These are phyloP conservation scores for Podarcis cretensis DNA, from an alignment of 2,113 vertebrate species.

Conservation along the genomic window DNA sequence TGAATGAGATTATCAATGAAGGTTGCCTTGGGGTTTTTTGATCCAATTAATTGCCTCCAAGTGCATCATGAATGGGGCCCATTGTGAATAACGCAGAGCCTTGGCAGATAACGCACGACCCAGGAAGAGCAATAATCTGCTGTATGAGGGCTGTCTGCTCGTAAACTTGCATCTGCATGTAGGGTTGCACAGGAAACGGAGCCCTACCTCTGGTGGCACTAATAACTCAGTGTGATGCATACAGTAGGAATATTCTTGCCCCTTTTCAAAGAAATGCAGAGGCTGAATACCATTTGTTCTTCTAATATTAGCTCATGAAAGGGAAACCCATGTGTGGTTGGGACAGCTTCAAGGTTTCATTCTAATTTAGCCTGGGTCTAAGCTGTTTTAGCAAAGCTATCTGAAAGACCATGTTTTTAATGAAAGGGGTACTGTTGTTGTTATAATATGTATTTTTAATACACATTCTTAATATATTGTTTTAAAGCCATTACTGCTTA, in stretches of 20 bases:
- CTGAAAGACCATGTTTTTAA: too few species aligned
- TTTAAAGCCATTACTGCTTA: too few species aligned
- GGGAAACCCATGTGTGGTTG: background rate
- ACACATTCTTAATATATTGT: too few species aligned
- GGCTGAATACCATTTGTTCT: background rate
- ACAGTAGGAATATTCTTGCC: background rate
- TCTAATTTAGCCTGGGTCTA: background rate
- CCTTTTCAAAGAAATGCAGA: background rate
- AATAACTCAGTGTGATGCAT: constrained; percentile 2
- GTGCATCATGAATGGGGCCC: constrained; percentile 1
- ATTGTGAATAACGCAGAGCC: background rate
- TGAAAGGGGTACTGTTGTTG: too few species aligned
- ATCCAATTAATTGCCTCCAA: background rate
- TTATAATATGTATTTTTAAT: too few species aligned
- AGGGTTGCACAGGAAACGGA: background rate
- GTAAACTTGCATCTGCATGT: background rate
- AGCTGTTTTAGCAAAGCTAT: background rate
- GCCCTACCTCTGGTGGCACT: background rate
- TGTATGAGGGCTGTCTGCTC: background rate
- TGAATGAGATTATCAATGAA: background rate
- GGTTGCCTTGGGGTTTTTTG: background rate
- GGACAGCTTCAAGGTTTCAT: background rate
- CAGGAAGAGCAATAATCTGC: background rate
- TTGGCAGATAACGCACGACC: background rate
- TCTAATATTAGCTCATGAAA: background rate